A percentile compares a stretch with the other conserved stretches of the same genome.
These are phyloP conservation scores for Gobius niger DNA, from an alignment of 2,113 vertebrate species.

Conservation along the genomic window DNA sequence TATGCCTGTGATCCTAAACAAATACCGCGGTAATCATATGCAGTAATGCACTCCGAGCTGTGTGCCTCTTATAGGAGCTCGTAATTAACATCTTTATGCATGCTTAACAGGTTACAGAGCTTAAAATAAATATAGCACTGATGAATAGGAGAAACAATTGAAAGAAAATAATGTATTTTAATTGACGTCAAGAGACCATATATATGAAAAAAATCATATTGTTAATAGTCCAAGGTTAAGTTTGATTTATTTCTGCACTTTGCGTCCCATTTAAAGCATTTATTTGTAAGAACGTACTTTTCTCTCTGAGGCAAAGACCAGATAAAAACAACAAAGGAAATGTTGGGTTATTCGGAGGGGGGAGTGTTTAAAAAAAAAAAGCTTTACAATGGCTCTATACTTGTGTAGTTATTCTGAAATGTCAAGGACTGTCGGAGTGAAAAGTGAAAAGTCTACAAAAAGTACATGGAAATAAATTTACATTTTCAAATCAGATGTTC, in stretches of 20 bases:
- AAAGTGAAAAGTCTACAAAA: too few species aligned
- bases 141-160: slow-evolving; percentile 10
- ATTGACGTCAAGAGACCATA: slow-evolving; percentile 14
- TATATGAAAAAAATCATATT: slow-evolving; percentile 2
- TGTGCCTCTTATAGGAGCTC: slow-evolving; percentile 4
- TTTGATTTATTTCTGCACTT: neutral
- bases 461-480: too few species aligned
- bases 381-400: too few species aligned
- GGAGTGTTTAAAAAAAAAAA: too few species aligned
- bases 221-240: slow-evolving; percentile 19
- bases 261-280: neutral
- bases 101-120: slow-evolving; percentile 3
- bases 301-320: neutral
- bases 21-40: slow-evolving; percentile 18
- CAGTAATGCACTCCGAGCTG: slow-evolving; percentile 10
- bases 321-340: too few species aligned
- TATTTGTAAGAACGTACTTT: neutral
- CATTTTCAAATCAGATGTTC: too few species aligned
- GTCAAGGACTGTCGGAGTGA: too few species aligned
- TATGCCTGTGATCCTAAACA: slow-evolving; percentile 22
- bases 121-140: slow-evolving; percentile 4
- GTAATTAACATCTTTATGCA: slow-evolving; percentile 22
- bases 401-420: too few species aligned
- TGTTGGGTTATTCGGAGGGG: too few species aligned
- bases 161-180: slow-evolving; percentile 17